Evolutionary conservation across 2,113 vertebrate genomes (phyloP), one percentile per base, ranked within the genome.

Genomic region (Tupaia chinensis): DNA sequence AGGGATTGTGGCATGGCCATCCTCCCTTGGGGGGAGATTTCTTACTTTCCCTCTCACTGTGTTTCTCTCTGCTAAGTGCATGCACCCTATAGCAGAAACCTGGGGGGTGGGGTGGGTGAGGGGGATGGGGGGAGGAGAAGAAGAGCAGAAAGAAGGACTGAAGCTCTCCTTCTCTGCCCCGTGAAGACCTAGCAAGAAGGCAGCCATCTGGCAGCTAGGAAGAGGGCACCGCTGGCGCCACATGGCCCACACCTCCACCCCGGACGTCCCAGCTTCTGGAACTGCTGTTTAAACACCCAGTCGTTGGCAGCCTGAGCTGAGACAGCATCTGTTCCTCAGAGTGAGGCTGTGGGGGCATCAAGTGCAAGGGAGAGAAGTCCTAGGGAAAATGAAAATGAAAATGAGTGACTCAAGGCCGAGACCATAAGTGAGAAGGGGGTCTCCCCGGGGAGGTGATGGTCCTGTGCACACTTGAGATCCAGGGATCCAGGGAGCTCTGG

Each of bases 351-450:
- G 4, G 16, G 14, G n/a, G 9, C 34, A 80, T 81, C 5, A 65
- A 8, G 29, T 60, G 14, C 29, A 77, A 3, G 20, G 11, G 19
- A 4, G 11, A 15, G 3, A 16, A 22, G 29, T 20, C 16, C 17
- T 34, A n/a, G 89, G 69, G 54, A 92, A 92, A 95, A 84, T 78
- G 17, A 79, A 94, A 87, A 82, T 1, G 4, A 76, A 88, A 93
- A 80, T 29, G 20, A 90, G 53, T 5, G 4, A 83, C n/a, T 80
- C 6, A 12, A 87, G 87, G 29, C 54, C 61, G 70, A 89, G 54
- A 44, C 17, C 15, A n/a, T 78, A 61, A 27, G 14, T 58, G 20
- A 79, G 80, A 76, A 83, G 9, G 29, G 23, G 29, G 14, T 76
- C 1, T 60, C 19, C 8, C 19, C 77, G 56, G n/a, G 34, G 20